Conservation (phyloP, 2,797 vertebrate species). For the Gymnopithys bicolor region DNA sequence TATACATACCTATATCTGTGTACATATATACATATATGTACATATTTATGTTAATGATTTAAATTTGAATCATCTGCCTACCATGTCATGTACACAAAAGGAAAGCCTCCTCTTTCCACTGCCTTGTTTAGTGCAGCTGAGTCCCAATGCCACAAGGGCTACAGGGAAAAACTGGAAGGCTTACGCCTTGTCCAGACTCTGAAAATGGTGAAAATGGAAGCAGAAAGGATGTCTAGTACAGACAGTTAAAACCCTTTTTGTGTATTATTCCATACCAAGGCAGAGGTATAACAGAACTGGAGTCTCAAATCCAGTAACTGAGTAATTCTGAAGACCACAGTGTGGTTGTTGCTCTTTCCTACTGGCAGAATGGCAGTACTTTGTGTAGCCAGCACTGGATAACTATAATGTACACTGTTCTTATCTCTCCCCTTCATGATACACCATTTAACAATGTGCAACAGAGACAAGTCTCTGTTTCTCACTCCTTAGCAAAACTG, state of each 20-base stretch:
- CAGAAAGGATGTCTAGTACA: neutral
- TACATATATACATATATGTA: neutral
- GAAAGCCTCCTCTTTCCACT: neutral
- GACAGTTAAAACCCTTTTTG: neutral
- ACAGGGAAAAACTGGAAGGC: neutral
- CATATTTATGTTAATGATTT: neutral
- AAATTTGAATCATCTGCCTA: neutral
- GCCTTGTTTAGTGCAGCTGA: neutral
- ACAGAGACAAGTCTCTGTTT: neutral
- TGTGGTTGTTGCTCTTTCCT: neutral
- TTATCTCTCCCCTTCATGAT: neutral
- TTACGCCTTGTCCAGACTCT: neutral
- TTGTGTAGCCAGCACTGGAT: neutral
- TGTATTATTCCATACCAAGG: neutral
- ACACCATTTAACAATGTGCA: neutral
- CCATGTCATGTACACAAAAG: neutral
- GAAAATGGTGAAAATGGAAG: neutral
- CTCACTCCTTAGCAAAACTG: neutral
- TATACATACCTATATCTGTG: neutral
- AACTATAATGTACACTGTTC: neutral
- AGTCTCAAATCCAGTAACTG: neutral
- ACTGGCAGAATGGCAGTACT: neutral
- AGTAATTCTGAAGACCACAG: neutral
- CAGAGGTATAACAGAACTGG: neutral
- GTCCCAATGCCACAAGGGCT: neutral